Conservation (phyloP, 2,113 vertebrate species). For the Elgaria multicarinata region DNA sequence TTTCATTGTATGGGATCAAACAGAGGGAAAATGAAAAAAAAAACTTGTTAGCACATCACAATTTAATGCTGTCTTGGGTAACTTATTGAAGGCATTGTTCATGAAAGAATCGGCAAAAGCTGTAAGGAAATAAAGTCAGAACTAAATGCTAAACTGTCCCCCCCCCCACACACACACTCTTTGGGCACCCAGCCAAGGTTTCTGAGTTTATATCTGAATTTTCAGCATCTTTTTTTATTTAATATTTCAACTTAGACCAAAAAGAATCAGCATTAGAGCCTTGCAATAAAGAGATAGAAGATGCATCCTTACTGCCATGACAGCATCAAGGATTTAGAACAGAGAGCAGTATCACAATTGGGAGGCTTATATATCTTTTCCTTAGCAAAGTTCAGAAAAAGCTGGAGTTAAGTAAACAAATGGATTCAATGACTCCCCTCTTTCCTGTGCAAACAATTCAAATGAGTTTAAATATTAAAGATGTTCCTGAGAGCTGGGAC, state of each 20-base stretch:
- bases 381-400: rapidly evolving
- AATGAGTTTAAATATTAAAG: neutral
- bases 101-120: constrained; percentile 17
- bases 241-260: neutral
- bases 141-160: constrained; percentile 12
- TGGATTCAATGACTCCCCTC: rapidly evolving
- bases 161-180: neutral
- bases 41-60: constrained; percentile 43
- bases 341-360: neutral
- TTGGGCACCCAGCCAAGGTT: neutral
- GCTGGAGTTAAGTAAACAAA: neutral
- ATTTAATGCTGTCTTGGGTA: constrained; percentile 24
- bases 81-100: constrained; percentile 36
- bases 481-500: neutral
- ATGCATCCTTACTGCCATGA: neutral
- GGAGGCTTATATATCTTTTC: neutral
- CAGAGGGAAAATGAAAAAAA: constrained; percentile 28
- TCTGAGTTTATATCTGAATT: neutral
- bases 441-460: neutral
- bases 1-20: constrained; percentile 60
- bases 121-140: constrained; percentile 27
- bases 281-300: neutral
- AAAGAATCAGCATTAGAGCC: neutral
- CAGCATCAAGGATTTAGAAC: neutral
- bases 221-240: neutral